Base-by-base conservation (phyloP, 2,888 invertebrate species). In the Macaria liturata region DNA sequence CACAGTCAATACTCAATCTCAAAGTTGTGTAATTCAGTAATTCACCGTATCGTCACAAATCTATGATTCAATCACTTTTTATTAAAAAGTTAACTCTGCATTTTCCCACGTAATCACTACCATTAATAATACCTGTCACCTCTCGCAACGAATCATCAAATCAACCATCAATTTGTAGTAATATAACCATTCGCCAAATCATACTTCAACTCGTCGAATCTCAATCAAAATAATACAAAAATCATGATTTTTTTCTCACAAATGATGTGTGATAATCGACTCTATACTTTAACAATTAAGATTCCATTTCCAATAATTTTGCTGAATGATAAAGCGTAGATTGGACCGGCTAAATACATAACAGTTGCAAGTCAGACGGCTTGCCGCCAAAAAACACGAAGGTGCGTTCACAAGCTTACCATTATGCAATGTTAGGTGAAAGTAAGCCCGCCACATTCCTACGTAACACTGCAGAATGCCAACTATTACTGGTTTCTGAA, bases 371-470 rank as follows among this genome's bases (percentile, higher is more conserved):
- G 54, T 59, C 79, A 88, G 88, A 87, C 88, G 50, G 86, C 78
- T 68, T 83, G 87, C 81, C 87, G 87, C 87, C 84, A 75, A 80
- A 79, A 73, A 61, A 57, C 63, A 56, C 43, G 46, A 55, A 65
- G 57, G 49, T 57, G 60, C 70, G 67, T 62, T 67, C 67, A 57
- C 67, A 78, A 73, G 67, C 59, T 66, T 49, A 46, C 20, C 54
- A 30, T 60, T 60, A 60, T 60, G 55, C 51, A 60, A 60, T 60
- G 59, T 59, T 54, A 54, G 40, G 86, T 79, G 86, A 86, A 86
- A 85, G 86, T 84, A 76, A 64, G 65, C 74, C 68, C 67, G 66
- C 76, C 57, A 75, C 84, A 84, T 84, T 84, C 83, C 79, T 62
- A 61, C 64, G 53, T 67, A 62, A 42, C 42, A 42, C 42, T 4